Evolutionary conservation across 2,113 vertebrate species (phyloP), one percentile per base, ranked within the genome.

Genomic region (Pantherophis guttatus): DNA sequence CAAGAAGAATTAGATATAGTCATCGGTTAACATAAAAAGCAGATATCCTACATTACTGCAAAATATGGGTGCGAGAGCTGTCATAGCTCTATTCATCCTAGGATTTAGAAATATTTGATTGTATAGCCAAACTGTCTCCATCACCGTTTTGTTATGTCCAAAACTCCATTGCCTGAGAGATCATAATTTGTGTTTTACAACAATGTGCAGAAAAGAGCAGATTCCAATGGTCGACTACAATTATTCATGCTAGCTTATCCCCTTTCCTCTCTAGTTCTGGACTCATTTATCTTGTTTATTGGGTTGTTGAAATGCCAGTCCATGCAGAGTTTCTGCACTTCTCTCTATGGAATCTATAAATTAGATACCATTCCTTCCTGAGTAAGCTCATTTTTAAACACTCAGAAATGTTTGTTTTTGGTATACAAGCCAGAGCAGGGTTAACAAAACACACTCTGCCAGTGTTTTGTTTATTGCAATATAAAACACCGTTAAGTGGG

Each of bases 371-470:
- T 91, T 92, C 54, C 44, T 91, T 75, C 44, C 75, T 54, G 87
- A 90, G 15, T 86, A 29, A 70, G 91, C 81, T 92, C 3, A 59
- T 85, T 95, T 93, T 93, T 88, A 75, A 54, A 90, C 39, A 89
- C 0, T 91, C 1, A 58, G 44, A 75, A 91, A 93, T 33, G 75
- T 39, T 81, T 54, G 81, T 7, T 81, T 92, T 94, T 95, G 86
- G 94, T 95, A 92, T 90, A 93, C 50, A 94, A 96, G 44, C 90
- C 10, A 96, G 88, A 95, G 59, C 0, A 70, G 95, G 92, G 92
- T 81, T 94, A 95, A 97, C 94, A 96, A 96, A 48, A 94, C 85
- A 92, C 58, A 95, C 91, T 91, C 92, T 96, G 85, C 92, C 39
- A 92, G 91, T 1, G 5, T 85, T 96, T 94, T 94, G 91, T 81